Evolutionary conservation across 2,113 vertebrate species (phyloP).

Genomic region (Otolemur garnettii): DNA sequence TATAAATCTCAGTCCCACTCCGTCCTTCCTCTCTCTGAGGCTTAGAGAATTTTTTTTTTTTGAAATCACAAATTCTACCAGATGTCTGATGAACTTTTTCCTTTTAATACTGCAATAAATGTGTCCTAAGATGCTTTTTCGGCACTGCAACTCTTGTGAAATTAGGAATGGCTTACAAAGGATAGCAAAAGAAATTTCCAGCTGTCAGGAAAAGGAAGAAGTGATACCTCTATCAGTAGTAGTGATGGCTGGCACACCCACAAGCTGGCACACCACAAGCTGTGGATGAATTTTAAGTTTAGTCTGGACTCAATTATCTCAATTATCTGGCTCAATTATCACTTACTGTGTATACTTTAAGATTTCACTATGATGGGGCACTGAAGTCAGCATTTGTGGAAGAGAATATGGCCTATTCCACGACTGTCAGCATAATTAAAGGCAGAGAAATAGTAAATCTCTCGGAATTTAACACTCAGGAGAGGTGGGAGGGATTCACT

Average conservation of each 20-base stretch:
- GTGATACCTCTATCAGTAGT: background rate
- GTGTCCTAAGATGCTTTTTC: background rate
- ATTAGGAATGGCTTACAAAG: slow-evolving; percentile 14
- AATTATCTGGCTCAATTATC: slow-evolving; percentile 64
- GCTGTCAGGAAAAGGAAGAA: slow-evolving; percentile 4
- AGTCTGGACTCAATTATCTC: no score
- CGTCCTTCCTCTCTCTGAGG: background rate
- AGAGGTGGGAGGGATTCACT: background rate
- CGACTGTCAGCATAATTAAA: slow-evolving; percentile 23
- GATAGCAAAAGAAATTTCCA: slow-evolving; percentile 4
- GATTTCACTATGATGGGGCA: slow-evolving; percentile 26
- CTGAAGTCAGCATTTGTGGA: slow-evolving; percentile 40
- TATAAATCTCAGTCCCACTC: background rate
- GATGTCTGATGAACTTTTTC: background rate
- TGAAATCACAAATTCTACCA: background rate
- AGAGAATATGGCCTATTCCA: background rate
- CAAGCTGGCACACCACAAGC: no score
- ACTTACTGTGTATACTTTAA: slow-evolving; percentile 47
- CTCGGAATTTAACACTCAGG: slow-evolving; percentile 39
- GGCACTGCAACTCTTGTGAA: background rate
- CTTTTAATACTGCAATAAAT: background rate
- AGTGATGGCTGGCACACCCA: background rate
- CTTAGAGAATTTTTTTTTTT: background rate
- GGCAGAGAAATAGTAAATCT: background rate
- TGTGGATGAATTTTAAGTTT: slow-evolving; percentile 44